Conservation (phyloP, 2,888 invertebrate genomes). For the Nasonia oneida region DNA sequence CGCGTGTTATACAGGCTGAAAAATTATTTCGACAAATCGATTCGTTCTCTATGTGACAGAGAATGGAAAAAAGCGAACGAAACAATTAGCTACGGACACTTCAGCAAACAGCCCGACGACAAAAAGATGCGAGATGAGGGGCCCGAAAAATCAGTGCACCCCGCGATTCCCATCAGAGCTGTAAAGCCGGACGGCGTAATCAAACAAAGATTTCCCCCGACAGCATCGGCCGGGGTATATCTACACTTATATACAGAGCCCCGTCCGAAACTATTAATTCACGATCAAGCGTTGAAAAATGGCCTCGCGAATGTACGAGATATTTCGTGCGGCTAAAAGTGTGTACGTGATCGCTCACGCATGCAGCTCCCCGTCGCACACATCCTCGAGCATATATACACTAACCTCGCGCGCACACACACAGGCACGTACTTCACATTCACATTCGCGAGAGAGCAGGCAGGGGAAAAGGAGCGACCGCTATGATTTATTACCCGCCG, state of each 20-base stretch:
- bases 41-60: background rate
- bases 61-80: background rate
- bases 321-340: conserved; percentile 41
- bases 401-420: background rate
- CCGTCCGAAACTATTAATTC: conserved; percentile 51
- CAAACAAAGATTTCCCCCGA: conserved; percentile 46
- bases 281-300: conserved; percentile 60
- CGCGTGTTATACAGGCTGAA: background rate
- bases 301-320: conserved; percentile 48
- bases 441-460: conserved; percentile 10
- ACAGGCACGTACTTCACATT: conserved; percentile 29
- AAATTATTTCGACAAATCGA: background rate
- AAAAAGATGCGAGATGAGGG: background rate
- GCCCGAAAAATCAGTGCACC: conserved; percentile 25
- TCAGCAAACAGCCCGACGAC: background rate
- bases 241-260: background rate
- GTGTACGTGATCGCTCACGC: background rate
- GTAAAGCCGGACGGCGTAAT: conserved; percentile 9
- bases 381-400: conserved; percentile 17
- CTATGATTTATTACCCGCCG: conserved; percentile 78
- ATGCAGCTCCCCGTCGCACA: background rate
- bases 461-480: conserved; percentile 51
- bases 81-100: conserved; percentile 16
- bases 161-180: background rate
- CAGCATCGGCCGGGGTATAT: background rate